Base-by-base conservation (phyloP, 2,797 vertebrate species). In the Falco cherrug region DNA sequence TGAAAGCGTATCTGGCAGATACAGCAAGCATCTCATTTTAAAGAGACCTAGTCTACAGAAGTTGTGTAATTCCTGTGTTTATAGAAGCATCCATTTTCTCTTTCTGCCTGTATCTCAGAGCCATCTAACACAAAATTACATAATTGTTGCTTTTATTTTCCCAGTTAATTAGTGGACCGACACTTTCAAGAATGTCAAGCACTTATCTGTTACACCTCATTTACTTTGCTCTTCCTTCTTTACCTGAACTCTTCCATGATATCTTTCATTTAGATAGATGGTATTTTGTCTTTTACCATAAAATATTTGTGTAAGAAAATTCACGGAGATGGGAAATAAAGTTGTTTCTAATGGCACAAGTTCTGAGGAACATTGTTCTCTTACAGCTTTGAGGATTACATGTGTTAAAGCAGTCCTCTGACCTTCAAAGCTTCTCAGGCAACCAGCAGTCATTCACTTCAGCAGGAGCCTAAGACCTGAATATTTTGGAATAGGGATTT, bases 231-330 rank as follows among this genome's bases (percentile, higher is more conserved):
- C 26, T 94, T 88, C 59, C n/a, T 85, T 77, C 39, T 89, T 91
- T 77, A 70, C 35, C 35, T 69, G 20, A 77, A 74, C 17, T 59
- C 41, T 33, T 67, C 26, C 13, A 5, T 3, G 4, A 53, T 29
- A 80, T 26, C 19, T 95, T 85, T 92, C 33, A 86, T 67, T 64
- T 90, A 65, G 29, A 67, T 8, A 63, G 11, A 16, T 24, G 25
- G 0, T 16, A 12, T 50, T 90, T 95, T 87, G 25, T 74, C 41
- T 90, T 84, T 71, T 50, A 51, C 47, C 51, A 51, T 67, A 60
- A 90, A 90, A 82, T 64, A 85, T 60, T 90, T 89, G 10, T 63
- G 54, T 47, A 70, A 94, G 69, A 90, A 63, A 94, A 84, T 73
- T 94, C 81, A 59, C 9, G 67, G 41, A 74, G 22, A 13, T 13